A percentile compares a stretch with the other conserved stretches of the same genome.
Evolutionary conservation across 2,797 vertebrate species (phyloP).

Genomic region (Megaceryle alcyon): DNA sequence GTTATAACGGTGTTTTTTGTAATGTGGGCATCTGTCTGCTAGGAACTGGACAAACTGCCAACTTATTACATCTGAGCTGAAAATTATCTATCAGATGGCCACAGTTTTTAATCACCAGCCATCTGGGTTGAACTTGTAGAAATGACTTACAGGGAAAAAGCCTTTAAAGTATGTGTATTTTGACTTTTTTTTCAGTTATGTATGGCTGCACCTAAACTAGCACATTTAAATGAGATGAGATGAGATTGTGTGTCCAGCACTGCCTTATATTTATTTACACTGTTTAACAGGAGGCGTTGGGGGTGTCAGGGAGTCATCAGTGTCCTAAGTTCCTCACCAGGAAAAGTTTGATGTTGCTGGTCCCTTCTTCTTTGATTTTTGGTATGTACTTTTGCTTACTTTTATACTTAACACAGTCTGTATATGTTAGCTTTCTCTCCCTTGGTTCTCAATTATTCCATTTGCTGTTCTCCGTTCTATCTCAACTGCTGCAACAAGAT

Average conservation of each 20-base stretch:
- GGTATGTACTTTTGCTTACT: neutral
- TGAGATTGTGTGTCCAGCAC: neutral
- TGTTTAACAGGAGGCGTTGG: neutral
- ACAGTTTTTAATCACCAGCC: neutral
- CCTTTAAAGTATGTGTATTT: neutral
- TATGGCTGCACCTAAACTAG: neutral
- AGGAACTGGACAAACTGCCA: neutral
- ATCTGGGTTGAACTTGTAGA: neutral
- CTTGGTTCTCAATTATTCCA: neutral
- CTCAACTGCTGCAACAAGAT: neutral
- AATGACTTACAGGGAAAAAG: neutral
- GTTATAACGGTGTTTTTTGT: neutral
- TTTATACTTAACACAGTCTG: neutral
- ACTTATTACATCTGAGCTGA: neutral
- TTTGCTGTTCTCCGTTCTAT: neutral
- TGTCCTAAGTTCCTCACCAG: neutral
- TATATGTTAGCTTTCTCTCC: neutral
- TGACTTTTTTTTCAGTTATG: neutral
- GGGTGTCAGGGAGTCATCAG: neutral
- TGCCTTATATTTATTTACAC: neutral
- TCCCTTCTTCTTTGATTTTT: neutral
- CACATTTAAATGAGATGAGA: neutral
- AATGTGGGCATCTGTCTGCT: neutral
- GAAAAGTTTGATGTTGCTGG: neutral
- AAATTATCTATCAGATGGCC: neutral